Base-by-base conservation (phyloP, 2,888 invertebrate genomes). In the Stegana nigrithorax region DNA sequence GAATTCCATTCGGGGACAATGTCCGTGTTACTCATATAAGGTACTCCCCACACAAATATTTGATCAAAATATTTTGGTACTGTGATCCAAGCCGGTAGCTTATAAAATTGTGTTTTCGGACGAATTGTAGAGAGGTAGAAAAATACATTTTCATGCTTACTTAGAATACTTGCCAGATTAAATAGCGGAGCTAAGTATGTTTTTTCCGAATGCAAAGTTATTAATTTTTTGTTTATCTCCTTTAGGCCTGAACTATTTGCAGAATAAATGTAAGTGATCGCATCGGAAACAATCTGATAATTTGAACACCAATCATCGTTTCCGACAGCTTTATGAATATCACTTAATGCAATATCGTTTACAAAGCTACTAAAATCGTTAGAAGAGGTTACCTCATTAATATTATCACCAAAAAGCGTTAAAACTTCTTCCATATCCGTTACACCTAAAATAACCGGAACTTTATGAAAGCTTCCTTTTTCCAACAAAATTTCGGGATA, bases 11-110 rank as follows among this genome's bases (percentile, higher is more conserved):
- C 90, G 27, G 87, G 87, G 57, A 88, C 86, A 67, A 89, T 88
- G 68, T 88, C 87, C 2, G 89, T 87, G 36, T 88, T 84, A 5
- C 88, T 88, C 88, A 92, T 89, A 82, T 92, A 90, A 0, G 94
- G 94, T 75, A 94, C 87, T 0, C 94, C 94, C 89, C 93, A 94
- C 5, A 93, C 89, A 80, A 93, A 93, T 55, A 93, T 91, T 67
- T 94, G 87, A 83, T 94, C 94, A 71, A 91, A 93, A 83, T 93
- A 90, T 81, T 94, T 93, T 1, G 94, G 93, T 0, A 94, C 93
- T 17, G 90, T 89, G 0, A 92, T 89, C 93, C 94, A 94, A 50
- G 89, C 89, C 0, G 93, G 92, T 25, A 93, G 87, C 57, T 90
- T 90, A 27, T 89, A 89, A 50, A 88, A 87, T 53, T 87, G 86